Base-by-base conservation (phyloP, 1,140 invertebrate species). In the Ceratoteleas bidentatus region DNA sequence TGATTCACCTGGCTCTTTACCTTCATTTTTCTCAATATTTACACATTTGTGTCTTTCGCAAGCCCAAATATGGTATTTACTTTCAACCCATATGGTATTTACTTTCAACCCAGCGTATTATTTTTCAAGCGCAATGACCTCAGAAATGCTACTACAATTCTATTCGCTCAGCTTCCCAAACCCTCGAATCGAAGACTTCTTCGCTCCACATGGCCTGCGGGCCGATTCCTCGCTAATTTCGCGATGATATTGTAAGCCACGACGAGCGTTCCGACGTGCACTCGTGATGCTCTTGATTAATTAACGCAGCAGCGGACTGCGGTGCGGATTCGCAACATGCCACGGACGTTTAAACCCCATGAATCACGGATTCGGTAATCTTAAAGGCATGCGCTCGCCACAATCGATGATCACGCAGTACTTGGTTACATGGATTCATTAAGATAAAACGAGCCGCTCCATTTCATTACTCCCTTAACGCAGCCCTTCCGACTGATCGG, bases 241-340 rank as follows among this genome's bases (percentile, higher is more conserved):
- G 61, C 49, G 65, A 72, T 72, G 61, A 83, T 79, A 83, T 75
- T 75, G 56, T 73, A 75, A 78, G 40, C 66, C 75, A 61, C 52
- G 66, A 54, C 57, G 14, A 24, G 57, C 64, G 54, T 75, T 76
- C 49, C 65, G 11, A 57, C 75, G 65, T 74, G 64, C 56, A 83
- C 70, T 83, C 64, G 14, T 36, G 16, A 62, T 64, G 52, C 69
- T 75, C 68, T 76, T 58, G 81, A 80, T 84, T 84, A 84, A 84
- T 84, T 80, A 76, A 56, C 62, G 66, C 79, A 79, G 66, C 81
- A 43, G 57, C 64, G 76, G 72, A 65, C 76, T 66, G 45, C 68
- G 69, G 73, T 43, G 50, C 73, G 64, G 68, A 82, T 84, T 80
- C 66, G 38, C 32, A 84, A 76, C 66, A 76, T 84, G 72, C 81